Conservation (phyloP, 1,140 invertebrate genomes). For the Micrasema longulum region DNA sequence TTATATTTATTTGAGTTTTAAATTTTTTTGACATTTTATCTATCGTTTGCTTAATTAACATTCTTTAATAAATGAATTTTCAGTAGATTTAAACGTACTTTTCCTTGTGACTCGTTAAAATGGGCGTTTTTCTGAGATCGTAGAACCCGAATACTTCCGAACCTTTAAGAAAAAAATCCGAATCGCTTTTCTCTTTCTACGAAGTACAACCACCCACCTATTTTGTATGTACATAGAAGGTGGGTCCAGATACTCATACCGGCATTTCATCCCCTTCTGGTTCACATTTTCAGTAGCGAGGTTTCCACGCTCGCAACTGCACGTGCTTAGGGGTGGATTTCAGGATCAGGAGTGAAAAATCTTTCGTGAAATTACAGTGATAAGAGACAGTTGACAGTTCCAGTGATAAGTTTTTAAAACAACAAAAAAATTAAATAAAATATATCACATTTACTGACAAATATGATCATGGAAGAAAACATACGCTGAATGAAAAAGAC, state of each 20-base stretch:
- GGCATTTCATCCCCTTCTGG: conserved; percentile 25
- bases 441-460: too few relatives aligned
- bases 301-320: conserved; percentile 31
- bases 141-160: conserved; percentile 24
- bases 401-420: too few relatives aligned
- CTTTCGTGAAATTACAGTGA: conserved; percentile 15
- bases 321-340: conserved; percentile 39
- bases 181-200: conserved; percentile 10
- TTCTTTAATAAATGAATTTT: too few relatives aligned
- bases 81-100: too few relatives aligned
- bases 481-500: too few relatives aligned
- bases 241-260: background rate
- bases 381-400: conserved; percentile 1
- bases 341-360: background rate
- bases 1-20: too few relatives aligned
- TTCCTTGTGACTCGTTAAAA: too few relatives aligned
- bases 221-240: background rate
- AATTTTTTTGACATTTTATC: too few relatives aligned
- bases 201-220: background rate
- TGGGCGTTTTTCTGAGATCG: background rate
- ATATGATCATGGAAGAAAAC: too few relatives aligned
- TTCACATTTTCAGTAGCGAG: conserved; percentile 51
- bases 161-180: conserved; percentile 38
- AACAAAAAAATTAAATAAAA: too few relatives aligned
- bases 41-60: too few relatives aligned